These are phyloP conservation scores for Mirza zaza DNA, from an alignment of 2,113 vertebrate species.

Conservation along the genomic window DNA sequence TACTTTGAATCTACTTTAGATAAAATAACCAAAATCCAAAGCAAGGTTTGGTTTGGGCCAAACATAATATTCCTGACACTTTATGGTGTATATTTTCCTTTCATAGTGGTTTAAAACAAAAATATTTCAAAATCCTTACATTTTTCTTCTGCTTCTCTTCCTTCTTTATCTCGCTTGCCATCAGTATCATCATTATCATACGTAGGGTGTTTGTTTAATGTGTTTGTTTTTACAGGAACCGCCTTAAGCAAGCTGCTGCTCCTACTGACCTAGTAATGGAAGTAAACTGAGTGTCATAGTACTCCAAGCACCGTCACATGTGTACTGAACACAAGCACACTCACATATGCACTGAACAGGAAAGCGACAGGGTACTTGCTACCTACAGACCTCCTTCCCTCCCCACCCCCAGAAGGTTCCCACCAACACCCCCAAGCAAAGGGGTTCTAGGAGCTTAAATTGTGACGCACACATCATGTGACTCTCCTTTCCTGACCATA, in stretches of 20 bases:
- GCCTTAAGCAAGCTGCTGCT: neutral
- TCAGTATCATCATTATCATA: neutral
- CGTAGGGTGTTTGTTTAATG: neutral
- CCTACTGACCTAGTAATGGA: neutral
- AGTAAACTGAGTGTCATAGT: neutral
- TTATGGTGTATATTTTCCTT: neutral
- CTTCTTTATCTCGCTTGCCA: neutral
- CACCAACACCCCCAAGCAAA: neutral
- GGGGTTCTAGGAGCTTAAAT: neutral
- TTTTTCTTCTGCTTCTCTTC: neutral
- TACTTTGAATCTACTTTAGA: neutral
- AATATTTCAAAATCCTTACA: neutral
- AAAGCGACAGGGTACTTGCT: neutral
- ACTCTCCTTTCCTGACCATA: neutral
- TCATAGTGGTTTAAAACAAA: neutral
- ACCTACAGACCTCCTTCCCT: neutral
- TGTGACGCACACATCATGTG: neutral
- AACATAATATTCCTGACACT: neutral
- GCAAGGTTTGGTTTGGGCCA: neutral
- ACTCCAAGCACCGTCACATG: neutral
- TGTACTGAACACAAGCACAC: neutral
- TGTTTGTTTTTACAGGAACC: neutral
- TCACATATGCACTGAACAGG: neutral
- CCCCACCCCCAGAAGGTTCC: fast-evolving
- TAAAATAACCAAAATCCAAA: constrained; percentile 1